Conservation (phyloP, 2,797 vertebrate species). For the Sebastes matsubarae region DNA sequence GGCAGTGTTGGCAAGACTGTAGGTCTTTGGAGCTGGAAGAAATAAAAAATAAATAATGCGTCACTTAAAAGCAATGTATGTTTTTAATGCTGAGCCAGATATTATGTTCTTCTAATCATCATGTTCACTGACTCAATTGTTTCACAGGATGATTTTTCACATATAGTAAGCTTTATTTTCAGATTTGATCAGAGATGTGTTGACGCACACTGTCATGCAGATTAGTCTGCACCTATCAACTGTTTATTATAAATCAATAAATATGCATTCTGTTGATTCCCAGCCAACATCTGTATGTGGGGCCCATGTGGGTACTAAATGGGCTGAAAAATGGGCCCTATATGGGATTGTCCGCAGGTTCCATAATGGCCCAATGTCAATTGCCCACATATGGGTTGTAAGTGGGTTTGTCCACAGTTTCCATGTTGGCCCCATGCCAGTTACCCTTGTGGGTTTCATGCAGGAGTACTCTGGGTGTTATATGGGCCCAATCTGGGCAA, state of each 20-base stretch:
- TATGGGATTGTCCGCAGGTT: too few relatives aligned
- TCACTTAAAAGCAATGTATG: not conserved
- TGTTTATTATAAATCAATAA: not conserved
- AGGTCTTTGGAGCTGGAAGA: conserved; percentile 90
- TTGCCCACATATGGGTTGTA: too few relatives aligned
- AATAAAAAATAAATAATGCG: not conserved
- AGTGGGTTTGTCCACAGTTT: too few relatives aligned
- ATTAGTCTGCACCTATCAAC: not conserved
- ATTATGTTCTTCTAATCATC: not conserved
- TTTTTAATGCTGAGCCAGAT: not conserved
- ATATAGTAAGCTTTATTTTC: not conserved
- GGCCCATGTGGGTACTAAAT: too few relatives aligned
- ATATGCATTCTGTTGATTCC: not conserved
- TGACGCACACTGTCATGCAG: not conserved
- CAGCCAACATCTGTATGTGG: too few relatives aligned
- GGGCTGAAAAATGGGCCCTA: too few relatives aligned
- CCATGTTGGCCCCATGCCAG: too few relatives aligned
- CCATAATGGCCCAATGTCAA: too few relatives aligned
- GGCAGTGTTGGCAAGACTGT: conserved; percentile 87
- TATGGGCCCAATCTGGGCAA: too few relatives aligned
- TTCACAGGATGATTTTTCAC: not conserved
- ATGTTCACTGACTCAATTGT: not conserved
- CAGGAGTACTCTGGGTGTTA: too few relatives aligned
- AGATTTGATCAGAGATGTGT: not conserved
- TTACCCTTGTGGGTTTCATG: too few relatives aligned